Base-by-base conservation (phyloP, 1,140 invertebrate species). In the Varroa destructor region DNA sequence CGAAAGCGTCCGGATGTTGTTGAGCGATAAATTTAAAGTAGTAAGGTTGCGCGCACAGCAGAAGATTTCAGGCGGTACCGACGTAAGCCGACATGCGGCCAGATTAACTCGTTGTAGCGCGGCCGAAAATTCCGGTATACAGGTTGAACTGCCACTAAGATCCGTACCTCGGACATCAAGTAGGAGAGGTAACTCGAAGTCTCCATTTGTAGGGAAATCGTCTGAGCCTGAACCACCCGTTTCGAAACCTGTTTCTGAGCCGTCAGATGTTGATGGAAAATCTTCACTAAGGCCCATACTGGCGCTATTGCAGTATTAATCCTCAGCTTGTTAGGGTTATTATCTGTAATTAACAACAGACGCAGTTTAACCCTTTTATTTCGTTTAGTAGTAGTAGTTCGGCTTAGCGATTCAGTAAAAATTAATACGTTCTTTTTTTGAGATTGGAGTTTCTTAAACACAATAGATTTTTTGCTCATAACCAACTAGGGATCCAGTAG, bases 191-290 rank as follows among this genome's bases (percentile, higher is more conserved):
- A 37, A 40, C 36, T 14, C 12, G 4, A 8, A 5, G 8, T 51
- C 46, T 51, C 46, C 46, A 8, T 37, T 67, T 40, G 61, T 37
- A n/a, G 10, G 61, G 61, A 25, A 67, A 5, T 67, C 61, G 37
- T 67, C 61, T 2, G 61, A 67, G 0, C 61, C 61, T 67, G 61
- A 67, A 14, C 61, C 61, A 43, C 61, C 61, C 40, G 61, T 67
- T 37, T 67, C 61, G 37, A 67, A 67, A 14, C 61, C 61, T 2
- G 61, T 67, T 37, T 67, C 61, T n/a, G 61, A 67, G 10, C 61
- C 61, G 12, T 67, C 61, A 12, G 61, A 67, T 37, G 61, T 67
- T 8, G 61, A 67, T 37, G 61, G 61, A 12, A 67, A 37, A 46
- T 67, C 61, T n/a, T 67, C 61, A 14, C 40, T 25, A 67, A 8